Conservation (phyloP, 2,797 vertebrate species). For the Sphenodon punctatus region DNA sequence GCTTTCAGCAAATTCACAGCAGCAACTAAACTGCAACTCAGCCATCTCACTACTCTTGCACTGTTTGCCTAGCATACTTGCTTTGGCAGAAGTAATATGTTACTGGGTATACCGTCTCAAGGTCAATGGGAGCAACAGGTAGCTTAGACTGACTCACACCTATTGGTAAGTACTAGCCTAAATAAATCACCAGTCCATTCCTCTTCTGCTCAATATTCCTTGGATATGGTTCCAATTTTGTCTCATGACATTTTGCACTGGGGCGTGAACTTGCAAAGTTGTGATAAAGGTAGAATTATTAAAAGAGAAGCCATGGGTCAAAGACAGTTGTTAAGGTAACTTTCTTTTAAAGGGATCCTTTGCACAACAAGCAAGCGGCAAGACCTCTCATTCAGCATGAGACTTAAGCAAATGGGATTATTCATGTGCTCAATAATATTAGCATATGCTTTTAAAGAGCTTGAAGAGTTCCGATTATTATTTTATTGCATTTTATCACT, state of each 20-base stretch:
- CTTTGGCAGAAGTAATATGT: background rate
- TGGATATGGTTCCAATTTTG: background rate
- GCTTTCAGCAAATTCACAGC: background rate
- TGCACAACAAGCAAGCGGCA: too few species aligned
- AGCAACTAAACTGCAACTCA: background rate
- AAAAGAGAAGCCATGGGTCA: background rate
- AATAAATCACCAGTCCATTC: background rate
- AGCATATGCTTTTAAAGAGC: too few species aligned
- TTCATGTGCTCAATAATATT: too few species aligned
- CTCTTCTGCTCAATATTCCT: background rate
- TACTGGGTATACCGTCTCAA: background rate
- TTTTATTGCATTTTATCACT: too few species aligned
- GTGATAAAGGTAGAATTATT: background rate
- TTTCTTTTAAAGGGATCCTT: too few species aligned
- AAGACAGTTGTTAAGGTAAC: background rate
- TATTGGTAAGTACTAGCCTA: background rate
- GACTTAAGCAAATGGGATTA: too few species aligned
- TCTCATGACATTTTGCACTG: too few species aligned
- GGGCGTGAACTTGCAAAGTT: too few species aligned
- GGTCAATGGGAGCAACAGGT: background rate
- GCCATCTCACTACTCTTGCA: background rate
- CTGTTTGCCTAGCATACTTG: background rate
- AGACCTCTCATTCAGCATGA: too few species aligned
- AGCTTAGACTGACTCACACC: background rate
- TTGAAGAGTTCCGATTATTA: too few species aligned